These are phyloP conservation scores for Synanthedon formicaeformis DNA, from an alignment of 2,888 invertebrate genomes.

Conservation along the genomic window DNA sequence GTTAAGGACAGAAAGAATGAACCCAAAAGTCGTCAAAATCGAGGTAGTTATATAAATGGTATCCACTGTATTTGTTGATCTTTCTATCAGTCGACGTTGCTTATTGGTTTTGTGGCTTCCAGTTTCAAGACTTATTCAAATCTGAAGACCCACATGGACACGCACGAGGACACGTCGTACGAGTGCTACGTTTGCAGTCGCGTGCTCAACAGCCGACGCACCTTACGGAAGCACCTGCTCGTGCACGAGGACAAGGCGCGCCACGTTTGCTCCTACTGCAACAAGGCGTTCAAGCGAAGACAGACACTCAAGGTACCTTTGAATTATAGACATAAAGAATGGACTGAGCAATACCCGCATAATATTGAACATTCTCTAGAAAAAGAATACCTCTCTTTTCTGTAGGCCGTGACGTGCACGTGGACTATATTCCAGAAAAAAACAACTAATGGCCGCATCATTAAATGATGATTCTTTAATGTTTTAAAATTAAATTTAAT, in stretches of 20 bases:
- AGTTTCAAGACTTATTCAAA: conserved; percentile 70
- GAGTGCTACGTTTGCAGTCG: conserved; percentile 63
- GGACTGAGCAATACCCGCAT: too few species aligned
- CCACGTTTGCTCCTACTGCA: conserved; percentile 66
- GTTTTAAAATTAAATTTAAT: too few species aligned
- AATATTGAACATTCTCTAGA: too few species aligned
- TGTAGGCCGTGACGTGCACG: too few species aligned
- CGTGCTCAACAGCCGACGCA: conserved; percentile 65
- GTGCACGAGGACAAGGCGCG: conserved; percentile 66
- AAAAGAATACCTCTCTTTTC: neutral
- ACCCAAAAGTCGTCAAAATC: too few species aligned
- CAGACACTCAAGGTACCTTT: conserved; percentile 56
- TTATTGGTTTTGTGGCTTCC: conserved; percentile 1
- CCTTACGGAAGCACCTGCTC: conserved; percentile 63
- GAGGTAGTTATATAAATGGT: too few species aligned
- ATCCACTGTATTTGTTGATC: neutral
- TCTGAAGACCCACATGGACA: conserved; percentile 68
- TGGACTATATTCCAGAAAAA: too few species aligned
- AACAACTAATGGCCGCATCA: too few species aligned
- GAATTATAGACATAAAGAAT: too few species aligned
- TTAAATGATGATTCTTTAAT: too few species aligned
- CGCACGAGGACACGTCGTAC: conserved; percentile 66
- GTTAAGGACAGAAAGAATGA: too few species aligned
- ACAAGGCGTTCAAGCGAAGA: conserved; percentile 65
- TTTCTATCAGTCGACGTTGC: too few species aligned